phyloP scores from a whole-genome alignment of 1,140 invertebrate species.

The Argopecten irradians region DNA sequence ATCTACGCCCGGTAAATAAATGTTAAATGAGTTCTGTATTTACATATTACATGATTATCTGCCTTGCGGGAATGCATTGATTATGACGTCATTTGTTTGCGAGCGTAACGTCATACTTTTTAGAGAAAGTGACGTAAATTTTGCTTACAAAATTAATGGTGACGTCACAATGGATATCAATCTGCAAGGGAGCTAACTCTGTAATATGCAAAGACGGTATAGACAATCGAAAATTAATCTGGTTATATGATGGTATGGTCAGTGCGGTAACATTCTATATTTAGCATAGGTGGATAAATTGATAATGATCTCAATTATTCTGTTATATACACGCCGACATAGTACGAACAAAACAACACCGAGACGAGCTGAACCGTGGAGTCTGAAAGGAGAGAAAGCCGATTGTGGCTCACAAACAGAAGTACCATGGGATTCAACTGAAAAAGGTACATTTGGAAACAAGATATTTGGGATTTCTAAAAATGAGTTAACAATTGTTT shows the following conservation, averaged over 20 bases:
- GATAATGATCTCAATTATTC: neutral
- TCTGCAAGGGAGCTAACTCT: too few relatives aligned
- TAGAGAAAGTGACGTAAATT: too few relatives aligned
- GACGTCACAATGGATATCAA: too few relatives aligned
- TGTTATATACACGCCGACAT: neutral
- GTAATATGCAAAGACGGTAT: too few relatives aligned
- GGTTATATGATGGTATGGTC: neutral
- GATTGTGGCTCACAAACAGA: neutral
- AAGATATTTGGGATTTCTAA: neutral
- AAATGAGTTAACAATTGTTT: neutral
- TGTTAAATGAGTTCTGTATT: neutral
- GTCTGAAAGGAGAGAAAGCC: constrained; percentile 1
- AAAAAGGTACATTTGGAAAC: neutral
- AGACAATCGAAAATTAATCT: neutral
- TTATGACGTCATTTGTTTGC: too few relatives aligned
- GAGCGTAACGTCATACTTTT: too few relatives aligned
- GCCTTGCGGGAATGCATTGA: too few relatives aligned
- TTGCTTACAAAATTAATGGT: too few relatives aligned
- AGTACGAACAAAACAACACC: constrained; percentile 1
- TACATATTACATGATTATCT: too few relatives aligned
- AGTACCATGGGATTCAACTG: neutral
- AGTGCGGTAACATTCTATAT: neutral
- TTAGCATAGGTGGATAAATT: neutral
- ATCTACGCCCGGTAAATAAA: neutral
- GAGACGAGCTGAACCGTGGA: neutral